Evolutionary conservation across 2,888 invertebrate species (phyloP).

Genomic region (Neocrepidodera transversa): DNA sequence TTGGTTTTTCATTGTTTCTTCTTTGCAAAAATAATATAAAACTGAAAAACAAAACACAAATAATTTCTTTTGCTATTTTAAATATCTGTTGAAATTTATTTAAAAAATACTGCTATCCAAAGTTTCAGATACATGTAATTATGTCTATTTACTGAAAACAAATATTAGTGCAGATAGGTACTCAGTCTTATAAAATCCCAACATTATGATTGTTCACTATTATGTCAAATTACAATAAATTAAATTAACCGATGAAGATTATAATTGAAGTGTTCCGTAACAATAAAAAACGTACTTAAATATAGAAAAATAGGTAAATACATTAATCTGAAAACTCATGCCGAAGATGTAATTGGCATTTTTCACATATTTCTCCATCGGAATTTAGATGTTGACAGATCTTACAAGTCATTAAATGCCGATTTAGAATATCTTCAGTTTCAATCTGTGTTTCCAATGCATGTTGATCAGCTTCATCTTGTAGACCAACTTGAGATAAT

Average conservation of each 20-base stretch:
- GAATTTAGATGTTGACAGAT: slow-evolving; percentile 42
- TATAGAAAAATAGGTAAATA: slow-evolving; percentile 11
- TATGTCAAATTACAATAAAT: not conserved
- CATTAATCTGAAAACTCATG: slow-evolving; percentile 23
- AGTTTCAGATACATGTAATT: no score
- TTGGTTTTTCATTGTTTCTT: no score
- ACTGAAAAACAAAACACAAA: no score
- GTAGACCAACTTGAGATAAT: slow-evolving; percentile 38
- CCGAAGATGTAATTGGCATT: slow-evolving; percentile 31
- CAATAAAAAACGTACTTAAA: slow-evolving; percentile 1
- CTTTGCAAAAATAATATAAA: no score
- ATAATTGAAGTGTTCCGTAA: not conserved
- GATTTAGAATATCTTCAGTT: slow-evolving; percentile 42
- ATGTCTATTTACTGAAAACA: no score
- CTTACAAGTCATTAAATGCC: slow-evolving; percentile 40
- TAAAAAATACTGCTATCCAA: no score
- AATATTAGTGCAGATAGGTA: not conserved
- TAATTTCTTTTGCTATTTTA: no score
- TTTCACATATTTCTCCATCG: slow-evolving; percentile 42
- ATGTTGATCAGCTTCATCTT: slow-evolving; percentile 40
- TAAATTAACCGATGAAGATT: slow-evolving; percentile 1
- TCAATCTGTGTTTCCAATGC: slow-evolving; percentile 40
- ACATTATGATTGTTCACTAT: not conserved
- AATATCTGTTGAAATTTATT: no score
- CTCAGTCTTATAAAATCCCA: not conserved